These are phyloP conservation scores for Pachyuromys duprasi DNA, from an alignment of 2,797 vertebrate species.

Conservation along the genomic window DNA sequence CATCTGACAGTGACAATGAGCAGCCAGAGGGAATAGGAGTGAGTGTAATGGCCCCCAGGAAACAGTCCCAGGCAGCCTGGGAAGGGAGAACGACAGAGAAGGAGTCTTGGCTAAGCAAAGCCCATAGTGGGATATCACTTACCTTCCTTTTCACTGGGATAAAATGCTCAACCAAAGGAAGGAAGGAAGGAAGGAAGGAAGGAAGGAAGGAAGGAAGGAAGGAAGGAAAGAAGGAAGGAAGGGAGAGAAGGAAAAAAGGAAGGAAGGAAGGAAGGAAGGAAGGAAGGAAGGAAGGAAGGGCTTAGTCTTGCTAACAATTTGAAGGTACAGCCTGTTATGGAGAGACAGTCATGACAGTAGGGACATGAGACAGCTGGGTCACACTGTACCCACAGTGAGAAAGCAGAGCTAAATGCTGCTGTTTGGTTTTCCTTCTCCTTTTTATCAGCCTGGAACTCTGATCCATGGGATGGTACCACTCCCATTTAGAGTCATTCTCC, in stretches of 20 bases:
- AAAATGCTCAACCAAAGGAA: not conserved
- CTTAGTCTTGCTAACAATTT: not conserved
- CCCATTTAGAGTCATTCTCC: not conserved
- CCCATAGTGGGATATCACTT: not conserved
- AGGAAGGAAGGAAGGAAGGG: too few relatives aligned
- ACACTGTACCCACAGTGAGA: too few relatives aligned
- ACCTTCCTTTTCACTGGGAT: not conserved
- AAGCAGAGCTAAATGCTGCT: not conserved
- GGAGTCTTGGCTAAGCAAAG: not conserved
- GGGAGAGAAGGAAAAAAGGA: not conserved
- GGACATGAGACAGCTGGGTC: not conserved
- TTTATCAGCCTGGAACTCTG: not conserved
- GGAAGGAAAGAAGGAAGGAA: not conserved
- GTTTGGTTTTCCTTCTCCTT: not conserved
- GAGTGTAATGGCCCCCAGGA: slow-evolving; percentile 62
- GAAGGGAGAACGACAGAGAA: not conserved
- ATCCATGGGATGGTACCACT: too few relatives aligned
- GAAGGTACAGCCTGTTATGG: not conserved
- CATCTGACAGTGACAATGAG: slow-evolving; percentile 84
- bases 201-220: not conserved
- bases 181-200: not conserved
- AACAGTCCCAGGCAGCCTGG: slow-evolving; percentile 3
- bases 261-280: not conserved
- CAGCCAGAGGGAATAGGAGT: slow-evolving; percentile 74
- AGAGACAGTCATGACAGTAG: not conserved